Base-by-base conservation (phyloP, 2,797 vertebrate genomes). In the Anas capensis region DNA sequence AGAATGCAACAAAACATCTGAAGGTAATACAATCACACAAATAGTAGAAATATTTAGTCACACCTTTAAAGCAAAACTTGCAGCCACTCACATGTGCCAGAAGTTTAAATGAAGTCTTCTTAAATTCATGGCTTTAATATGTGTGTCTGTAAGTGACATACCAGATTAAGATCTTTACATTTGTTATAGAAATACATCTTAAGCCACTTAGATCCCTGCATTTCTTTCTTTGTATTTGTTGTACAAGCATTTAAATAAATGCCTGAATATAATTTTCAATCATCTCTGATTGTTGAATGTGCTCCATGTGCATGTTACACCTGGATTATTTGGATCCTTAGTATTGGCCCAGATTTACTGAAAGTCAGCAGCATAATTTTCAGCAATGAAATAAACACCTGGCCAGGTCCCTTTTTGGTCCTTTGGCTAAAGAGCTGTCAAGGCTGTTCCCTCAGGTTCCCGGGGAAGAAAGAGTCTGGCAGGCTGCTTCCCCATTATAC, bases 1-100 rank as follows among this genome's bases (percentile, higher is more conserved):
- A 99, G 97, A 99, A 99, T 77, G 92, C 73, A 36, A 99, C 98
- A 14, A 91, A 91, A 82, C 90, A 96, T 54, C 48, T 98, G 27
- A 96, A 98, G 99, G 99, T 99, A 96, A 92, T 94, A 77, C 3
- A 9, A 88, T 18, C 1, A 3, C 11, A 26, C 6, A 10, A 27
- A 49, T 8, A 69, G 19, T n/a, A 40, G 57, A 88, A 88, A 58
- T 72, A n/a, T 26, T 31, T 70, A 36, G 23, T 79, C 69, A 68
- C 44, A 34, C 13, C 29, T 87, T 36, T n/a, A 51, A 91, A 73
- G 21, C 27, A 77, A 85, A 70, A 72, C 6, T 82, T 91, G 10
- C 19, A 71, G 36, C 20, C 3, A 3, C 12, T 24, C 4, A 18
- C 1, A 1, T 14, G 11, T 53, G 40, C 9, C 62, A 56, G 15